phyloP scores from a whole-genome alignment of 2,888 invertebrate genomes.

The Dryococelus australis region DNA sequence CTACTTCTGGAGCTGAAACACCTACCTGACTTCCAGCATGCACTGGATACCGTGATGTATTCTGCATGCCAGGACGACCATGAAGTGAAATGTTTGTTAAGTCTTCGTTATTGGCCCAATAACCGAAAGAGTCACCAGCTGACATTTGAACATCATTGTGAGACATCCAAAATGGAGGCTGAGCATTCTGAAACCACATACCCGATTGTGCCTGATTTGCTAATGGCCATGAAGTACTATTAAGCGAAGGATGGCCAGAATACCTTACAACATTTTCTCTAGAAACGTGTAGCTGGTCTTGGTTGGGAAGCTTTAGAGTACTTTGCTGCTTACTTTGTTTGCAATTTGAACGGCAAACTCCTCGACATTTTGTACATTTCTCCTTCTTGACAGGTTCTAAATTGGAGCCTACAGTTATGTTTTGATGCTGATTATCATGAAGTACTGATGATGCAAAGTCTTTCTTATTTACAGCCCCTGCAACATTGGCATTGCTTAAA shows the following conservation, averaged over 20 bases:
- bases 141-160: slow-evolving; percentile 2
- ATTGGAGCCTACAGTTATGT: neutral
- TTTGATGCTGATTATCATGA: slow-evolving; percentile 16
- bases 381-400: slow-evolving; percentile 23
- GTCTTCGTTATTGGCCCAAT: slow-evolving; percentile 19
- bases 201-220: slow-evolving; percentile 24
- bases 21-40: neutral
- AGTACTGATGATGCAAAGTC: neutral
- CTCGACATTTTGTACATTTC: slow-evolving; percentile 31
- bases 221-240: slow-evolving; percentile 13
- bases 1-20: neutral
- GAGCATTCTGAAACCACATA: slow-evolving; percentile 34
- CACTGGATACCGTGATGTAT: neutral
- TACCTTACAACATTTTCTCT: slow-evolving; percentile 40
- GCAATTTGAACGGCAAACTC: slow-evolving; percentile 30
- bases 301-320: slow-evolving; percentile 23
- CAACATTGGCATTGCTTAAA: neutral
- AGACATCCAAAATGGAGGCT: slow-evolving; percentile 34
- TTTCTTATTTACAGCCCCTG: neutral
- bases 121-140: neutral
- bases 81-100: neutral
- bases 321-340: slow-evolving; percentile 23
- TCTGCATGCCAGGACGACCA: neutral
- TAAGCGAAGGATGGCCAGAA: slow-evolving; percentile 30
- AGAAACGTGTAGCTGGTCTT: slow-evolving; percentile 20